Percentiles rank a stretch among this genome's conserved stretches.
These are phyloP conservation scores for Drosophila sucinea DNA, from an alignment of 1,140 invertebrate species.

Conservation along the genomic window DNA sequence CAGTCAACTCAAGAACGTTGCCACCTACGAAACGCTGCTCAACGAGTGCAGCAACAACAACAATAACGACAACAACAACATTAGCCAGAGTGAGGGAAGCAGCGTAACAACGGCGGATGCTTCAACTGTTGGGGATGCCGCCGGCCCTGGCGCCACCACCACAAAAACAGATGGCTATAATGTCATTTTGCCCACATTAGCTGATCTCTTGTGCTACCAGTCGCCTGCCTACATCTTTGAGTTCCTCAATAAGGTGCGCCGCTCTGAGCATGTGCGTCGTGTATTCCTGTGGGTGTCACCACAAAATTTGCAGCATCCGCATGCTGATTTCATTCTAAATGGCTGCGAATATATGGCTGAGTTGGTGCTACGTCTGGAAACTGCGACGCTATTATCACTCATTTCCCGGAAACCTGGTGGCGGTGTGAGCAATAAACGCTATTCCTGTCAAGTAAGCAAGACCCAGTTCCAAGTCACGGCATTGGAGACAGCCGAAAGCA, in stretches of 20 bases:
- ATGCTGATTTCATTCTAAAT: slow-evolving; percentile 58
- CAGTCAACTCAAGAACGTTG: slow-evolving; percentile 50
- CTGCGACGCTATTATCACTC: slow-evolving; percentile 51
- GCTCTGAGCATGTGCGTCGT: slow-evolving; percentile 62
- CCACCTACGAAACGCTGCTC: slow-evolving; percentile 51
- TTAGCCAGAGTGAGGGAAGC: slow-evolving; percentile 18
- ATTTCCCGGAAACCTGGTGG: slow-evolving; percentile 65
- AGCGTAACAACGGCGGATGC: background rate
- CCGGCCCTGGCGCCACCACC: background rate
- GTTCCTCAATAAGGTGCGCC: slow-evolving; percentile 61
- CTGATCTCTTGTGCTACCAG: slow-evolving; percentile 71
- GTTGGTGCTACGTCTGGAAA: slow-evolving; percentile 60
- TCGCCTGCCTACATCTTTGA: slow-evolving; percentile 60
- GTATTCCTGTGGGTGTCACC: slow-evolving; percentile 73
- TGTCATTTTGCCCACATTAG: slow-evolving; percentile 68
- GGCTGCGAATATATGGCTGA: slow-evolving; percentile 76
- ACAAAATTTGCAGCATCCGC: slow-evolving; percentile 49
- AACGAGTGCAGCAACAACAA: slow-evolving; percentile 41
- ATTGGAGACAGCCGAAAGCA: background rate
- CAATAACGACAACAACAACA: slow-evolving; percentile 41
- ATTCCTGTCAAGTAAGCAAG: slow-evolving; percentile 60
- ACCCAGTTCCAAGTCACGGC: slow-evolving; percentile 62
- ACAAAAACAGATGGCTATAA: slow-evolving; percentile 48
- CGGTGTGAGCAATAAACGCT: slow-evolving; percentile 60
- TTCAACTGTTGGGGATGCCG: background rate